Evolutionary conservation across 2,113 vertebrate genomes (phyloP).

Genomic region (Dromiciops gliroides): DNA sequence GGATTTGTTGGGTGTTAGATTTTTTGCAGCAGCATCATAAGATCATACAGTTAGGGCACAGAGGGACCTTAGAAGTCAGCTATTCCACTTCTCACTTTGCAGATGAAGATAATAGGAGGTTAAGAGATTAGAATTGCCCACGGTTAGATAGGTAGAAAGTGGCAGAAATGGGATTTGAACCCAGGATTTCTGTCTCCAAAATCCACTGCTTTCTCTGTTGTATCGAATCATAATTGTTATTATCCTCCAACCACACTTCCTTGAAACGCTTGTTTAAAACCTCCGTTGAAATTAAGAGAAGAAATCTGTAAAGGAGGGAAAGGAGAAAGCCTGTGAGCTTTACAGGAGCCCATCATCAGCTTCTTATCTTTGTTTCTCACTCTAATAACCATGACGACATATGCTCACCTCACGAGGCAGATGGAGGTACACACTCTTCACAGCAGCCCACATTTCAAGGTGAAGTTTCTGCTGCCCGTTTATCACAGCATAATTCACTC

Average conservation of each 20-base stretch:
- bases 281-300: background rate
- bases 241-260: conserved; percentile 11
- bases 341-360: background rate
- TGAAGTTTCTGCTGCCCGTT: conserved; percentile 15
- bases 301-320: background rate
- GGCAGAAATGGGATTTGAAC: background rate
- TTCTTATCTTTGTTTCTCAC: accelerated
- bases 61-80: background rate
- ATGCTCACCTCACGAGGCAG: background rate
- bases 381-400: too few relatives aligned
- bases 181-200: background rate
- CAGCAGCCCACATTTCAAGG: background rate
- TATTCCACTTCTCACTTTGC: background rate
- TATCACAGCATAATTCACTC: conserved; percentile 11
- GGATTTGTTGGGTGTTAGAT: background rate
- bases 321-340: background rate
- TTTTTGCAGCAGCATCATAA: background rate
- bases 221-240: background rate
- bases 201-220: background rate
- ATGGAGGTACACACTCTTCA: background rate
- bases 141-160: background rate
- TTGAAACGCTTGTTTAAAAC: conserved; percentile 4
- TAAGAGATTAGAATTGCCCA: background rate
- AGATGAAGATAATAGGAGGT: background rate
- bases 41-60: background rate